A percentile compares a stretch with the other conserved stretches of the same genome.
phyloP scores from a whole-genome alignment of 1,140 invertebrate species.

The Dendroctonus valens region DNA sequence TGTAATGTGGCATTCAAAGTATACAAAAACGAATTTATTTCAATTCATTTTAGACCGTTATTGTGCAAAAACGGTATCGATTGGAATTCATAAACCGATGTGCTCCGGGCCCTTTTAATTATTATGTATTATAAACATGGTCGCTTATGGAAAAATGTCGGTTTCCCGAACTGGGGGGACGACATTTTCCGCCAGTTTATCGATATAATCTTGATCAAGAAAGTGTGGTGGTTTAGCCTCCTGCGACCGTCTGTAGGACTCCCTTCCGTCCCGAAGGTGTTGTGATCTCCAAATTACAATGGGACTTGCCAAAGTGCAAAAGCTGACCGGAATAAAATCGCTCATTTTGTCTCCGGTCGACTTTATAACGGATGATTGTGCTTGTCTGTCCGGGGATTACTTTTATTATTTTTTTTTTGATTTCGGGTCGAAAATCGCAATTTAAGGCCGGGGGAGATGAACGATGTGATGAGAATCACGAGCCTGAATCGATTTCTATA shows the following conservation, averaged over 20 bases:
- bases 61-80: background rate
- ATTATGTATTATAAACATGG: background rate
- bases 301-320: slow-evolving; percentile 36
- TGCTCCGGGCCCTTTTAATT: background rate
- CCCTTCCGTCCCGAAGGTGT: slow-evolving; percentile 40
- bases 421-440: slow-evolving; percentile 14
- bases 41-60: slow-evolving; percentile 1
- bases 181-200: background rate
- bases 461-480: background rate
- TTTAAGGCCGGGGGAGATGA: slow-evolving; percentile 2
- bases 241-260: slow-evolving; percentile 1
- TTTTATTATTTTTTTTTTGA: slow-evolving; percentile 30
- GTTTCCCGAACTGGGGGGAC: background rate
- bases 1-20: background rate
- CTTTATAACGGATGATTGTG: slow-evolving; percentile 32
- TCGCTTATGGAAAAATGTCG: background rate
- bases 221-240: background rate
- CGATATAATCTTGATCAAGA: background rate
- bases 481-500: too few relatives aligned
- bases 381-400: slow-evolving; percentile 22
- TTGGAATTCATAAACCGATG: background rate
- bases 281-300: slow-evolving; percentile 44
- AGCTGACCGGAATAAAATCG: slow-evolving; percentile 45
- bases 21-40: slow-evolving; percentile 4
- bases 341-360: slow-evolving; percentile 26